Evolutionary conservation across 2,888 invertebrate species (phyloP).

Genomic region (Psylliodes chrysocephalus): DNA sequence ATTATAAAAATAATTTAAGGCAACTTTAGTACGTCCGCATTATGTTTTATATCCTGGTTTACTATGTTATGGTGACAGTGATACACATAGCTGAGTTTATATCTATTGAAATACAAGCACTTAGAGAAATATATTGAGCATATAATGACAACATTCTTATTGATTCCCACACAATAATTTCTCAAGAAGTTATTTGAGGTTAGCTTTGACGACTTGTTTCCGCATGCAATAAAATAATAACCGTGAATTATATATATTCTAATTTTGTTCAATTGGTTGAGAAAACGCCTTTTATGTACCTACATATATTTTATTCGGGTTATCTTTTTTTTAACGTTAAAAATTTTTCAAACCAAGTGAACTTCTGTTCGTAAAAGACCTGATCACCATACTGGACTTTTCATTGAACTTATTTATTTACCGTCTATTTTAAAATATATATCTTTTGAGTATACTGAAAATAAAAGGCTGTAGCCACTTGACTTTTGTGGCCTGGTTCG

Average conservation of each 20-base stretch:
- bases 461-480: too few relatives aligned
- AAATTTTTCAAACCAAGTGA: too few relatives aligned
- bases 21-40: slow-evolving; percentile 40
- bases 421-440: too few relatives aligned
- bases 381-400: too few relatives aligned
- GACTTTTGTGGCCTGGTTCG: too few relatives aligned
- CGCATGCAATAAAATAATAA: background rate
- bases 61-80: slow-evolving; percentile 36
- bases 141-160: slow-evolving; percentile 13
- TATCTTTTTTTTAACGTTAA: too few relatives aligned
- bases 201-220: background rate
- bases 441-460: too few relatives aligned
- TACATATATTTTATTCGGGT: too few relatives aligned
- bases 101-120: slow-evolving; percentile 32
- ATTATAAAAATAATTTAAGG: slow-evolving; percentile 38
- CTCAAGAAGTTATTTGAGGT: slow-evolving; percentile 1
- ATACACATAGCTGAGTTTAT: slow-evolving; percentile 33
- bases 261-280: too few relatives aligned
- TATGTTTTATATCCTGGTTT: slow-evolving; percentile 40
- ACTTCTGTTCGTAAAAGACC: too few relatives aligned
- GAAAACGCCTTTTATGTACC: too few relatives aligned
- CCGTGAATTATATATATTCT: background rate
- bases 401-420: too few relatives aligned
- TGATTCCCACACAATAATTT: slow-evolving; percentile 22
- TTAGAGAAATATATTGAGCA: slow-evolving; percentile 15